Conservation (phyloP, 2,113 vertebrate species). For the Pogona vitticeps region DNA sequence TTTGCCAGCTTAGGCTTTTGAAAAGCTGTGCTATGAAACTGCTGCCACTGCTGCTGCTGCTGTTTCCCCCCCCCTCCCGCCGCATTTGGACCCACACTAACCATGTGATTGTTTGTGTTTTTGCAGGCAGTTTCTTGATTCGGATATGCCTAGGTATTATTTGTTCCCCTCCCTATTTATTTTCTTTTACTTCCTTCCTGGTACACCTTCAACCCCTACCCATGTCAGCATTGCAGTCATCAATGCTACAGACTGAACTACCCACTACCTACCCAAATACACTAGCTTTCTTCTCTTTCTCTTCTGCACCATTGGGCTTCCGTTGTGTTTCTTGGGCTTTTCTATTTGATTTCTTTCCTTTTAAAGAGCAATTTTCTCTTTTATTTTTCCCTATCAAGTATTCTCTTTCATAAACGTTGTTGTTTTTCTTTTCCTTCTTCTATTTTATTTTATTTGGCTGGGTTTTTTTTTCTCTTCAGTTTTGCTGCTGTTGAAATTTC, state of each 20-base stretch:
- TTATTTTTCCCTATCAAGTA: conserved; percentile 37
- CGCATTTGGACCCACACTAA: conserved; percentile 88
- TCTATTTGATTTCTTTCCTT: conserved; percentile 13
- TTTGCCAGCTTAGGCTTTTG: background rate
- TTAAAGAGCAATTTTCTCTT: conserved; percentile 7
- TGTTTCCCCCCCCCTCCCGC: conserved; percentile 56
- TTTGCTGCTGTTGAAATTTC: conserved; percentile 60
- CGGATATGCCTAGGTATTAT: conserved; percentile 99
- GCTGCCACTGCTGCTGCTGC: conserved; percentile 45
- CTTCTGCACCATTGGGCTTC: conserved; percentile 40
- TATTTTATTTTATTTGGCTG: conserved; percentile 26
- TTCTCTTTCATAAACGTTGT: conserved; percentile 53
- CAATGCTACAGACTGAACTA: conserved; percentile 35
- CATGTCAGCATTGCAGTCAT: conserved; percentile 55
- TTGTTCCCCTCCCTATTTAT: conserved; percentile 68
- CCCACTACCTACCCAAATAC: conserved; percentile 15
- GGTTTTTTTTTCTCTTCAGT: conserved; percentile 38
- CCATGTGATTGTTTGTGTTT: conserved; percentile 93
- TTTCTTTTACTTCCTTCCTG: conserved; percentile 39
- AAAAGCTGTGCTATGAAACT: conserved; percentile 36
- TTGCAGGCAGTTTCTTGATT: conserved; percentile 99
- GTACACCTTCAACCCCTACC: conserved; percentile 26
- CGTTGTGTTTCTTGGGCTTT: conserved; percentile 34
- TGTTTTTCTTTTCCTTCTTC: background rate
- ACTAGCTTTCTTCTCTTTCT: conserved; percentile 42